phyloP scores from a whole-genome alignment of 1,140 invertebrate genomes.

The Bombus waltoni region DNA sequence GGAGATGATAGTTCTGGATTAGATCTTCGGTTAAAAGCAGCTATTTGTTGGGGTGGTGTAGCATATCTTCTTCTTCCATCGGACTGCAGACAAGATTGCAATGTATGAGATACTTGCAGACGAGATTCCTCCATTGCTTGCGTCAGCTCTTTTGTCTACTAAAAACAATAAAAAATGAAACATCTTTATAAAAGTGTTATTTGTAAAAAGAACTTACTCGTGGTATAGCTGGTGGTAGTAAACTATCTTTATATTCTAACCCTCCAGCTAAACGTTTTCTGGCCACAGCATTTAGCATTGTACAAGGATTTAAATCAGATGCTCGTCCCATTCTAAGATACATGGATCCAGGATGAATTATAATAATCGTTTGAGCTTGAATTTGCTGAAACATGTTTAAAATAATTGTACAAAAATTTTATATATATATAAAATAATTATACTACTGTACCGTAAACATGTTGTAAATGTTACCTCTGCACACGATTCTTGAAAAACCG shows the following conservation, averaged over 20 bases:
- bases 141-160: constrained; percentile 85
- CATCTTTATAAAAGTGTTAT: not conserved
- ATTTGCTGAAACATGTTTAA: constrained; percentile 83
- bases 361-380: constrained; percentile 91
- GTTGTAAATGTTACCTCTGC: constrained; percentile 69
- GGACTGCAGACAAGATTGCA: constrained; percentile 92
- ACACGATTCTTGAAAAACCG: constrained; percentile 79
- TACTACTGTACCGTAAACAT: not conserved
- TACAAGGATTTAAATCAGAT: constrained; percentile 93
- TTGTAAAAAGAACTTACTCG: constrained; percentile 73
- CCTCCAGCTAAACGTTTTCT: constrained; percentile 85
- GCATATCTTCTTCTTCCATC: constrained; percentile 91
- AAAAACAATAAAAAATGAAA: constrained; percentile 36
- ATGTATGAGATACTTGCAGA: constrained; percentile 90
- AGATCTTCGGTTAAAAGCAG: constrained; percentile 91
- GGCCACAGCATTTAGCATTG: constrained; percentile 94
- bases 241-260: constrained; percentile 85
- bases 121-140: constrained; percentile 92
- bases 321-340: constrained; percentile 94
- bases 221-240: constrained; percentile 85
- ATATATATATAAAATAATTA: constrained; percentile 5
- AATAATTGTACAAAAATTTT: constrained; percentile 8
- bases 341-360: constrained; percentile 97
- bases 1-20: constrained; percentile 85
- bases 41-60: constrained; percentile 93